These are phyloP conservation scores for Nasonia oneida DNA, from an alignment of 2,888 invertebrate genomes.

Conservation along the genomic window DNA sequence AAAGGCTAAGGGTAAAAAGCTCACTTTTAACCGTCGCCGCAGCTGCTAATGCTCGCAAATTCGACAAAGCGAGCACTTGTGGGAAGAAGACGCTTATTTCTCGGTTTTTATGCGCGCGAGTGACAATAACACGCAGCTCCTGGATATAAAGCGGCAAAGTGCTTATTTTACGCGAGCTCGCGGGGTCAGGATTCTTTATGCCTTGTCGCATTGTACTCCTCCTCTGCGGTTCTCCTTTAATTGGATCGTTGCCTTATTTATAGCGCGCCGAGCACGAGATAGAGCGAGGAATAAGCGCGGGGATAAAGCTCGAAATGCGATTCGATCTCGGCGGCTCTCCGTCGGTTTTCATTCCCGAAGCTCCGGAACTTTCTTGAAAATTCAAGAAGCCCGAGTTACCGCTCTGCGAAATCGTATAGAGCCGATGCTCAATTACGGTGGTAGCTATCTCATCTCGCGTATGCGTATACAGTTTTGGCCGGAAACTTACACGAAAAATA, in stretches of 20 bases:
- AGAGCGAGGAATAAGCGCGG: neutral
- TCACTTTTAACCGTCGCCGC: neutral
- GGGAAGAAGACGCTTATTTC: neutral
- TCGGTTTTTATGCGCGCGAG: neutral
- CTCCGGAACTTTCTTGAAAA: too few relatives aligned
- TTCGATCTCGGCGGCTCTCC: neutral
- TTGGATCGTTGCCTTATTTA: constrained; percentile 8
- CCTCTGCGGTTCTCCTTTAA: neutral
- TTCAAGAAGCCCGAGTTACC: too few relatives aligned
- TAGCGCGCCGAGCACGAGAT: neutral
- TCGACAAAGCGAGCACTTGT: neutral
- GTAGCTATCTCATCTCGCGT: too few relatives aligned
- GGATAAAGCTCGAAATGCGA: neutral
- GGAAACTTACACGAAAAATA: too few relatives aligned
- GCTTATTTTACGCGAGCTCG: neutral
- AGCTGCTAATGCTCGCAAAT: neutral
- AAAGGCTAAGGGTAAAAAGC: neutral
- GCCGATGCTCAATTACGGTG: too few relatives aligned
- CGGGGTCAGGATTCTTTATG: constrained; percentile 7
- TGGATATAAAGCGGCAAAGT: neutral
- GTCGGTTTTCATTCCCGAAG: neutral
- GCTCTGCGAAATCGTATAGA: too few relatives aligned
- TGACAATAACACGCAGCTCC: neutral
- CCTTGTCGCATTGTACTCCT: neutral
- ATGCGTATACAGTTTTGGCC: too few relatives aligned